Base-by-base conservation (phyloP, 1,140 invertebrate genomes). In the Lerema accius region DNA sequence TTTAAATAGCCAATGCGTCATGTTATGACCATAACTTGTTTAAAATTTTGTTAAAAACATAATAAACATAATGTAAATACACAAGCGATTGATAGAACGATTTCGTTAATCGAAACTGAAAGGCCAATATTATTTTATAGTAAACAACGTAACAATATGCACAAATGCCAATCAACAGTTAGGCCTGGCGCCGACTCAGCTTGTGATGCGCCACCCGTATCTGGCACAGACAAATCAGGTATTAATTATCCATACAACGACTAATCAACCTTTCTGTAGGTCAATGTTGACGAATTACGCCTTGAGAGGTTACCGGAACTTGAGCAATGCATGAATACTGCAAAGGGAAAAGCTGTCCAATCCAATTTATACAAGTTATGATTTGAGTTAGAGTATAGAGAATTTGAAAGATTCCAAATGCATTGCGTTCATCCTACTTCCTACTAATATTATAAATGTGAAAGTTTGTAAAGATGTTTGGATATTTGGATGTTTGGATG, bases 151-250 rank as follows among this genome's bases (percentile, higher is more conserved):
- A 75, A 72, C 68, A 69, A 71, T 66, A 78, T 84, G 79, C 76
- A 72, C 80, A 78, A 87, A 86, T 80, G 79, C 77, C 79, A 76
- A 63, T 73, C 73, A 84, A 88, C 87, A 90, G 87, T 90, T 90
- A 88, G 76, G 60, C 46, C 46, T 69, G 87, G 87, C 87, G 87
- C 85, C 87, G 72, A 51, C 65, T 72, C 71, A 78, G 75, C 67
- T 90, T 86, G 79, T 69, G 77, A 90, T 90, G 84, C 87, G 76
- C 77, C 69, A 51, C 83, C 74, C 83, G 87, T 85, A 88, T 79
- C 73, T 86, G 72, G 83, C 76, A 88, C 87, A 74, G 71, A 84
- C 78, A 76, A 82, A 84, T 87, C 83, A 79, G 76, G 82, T 82
- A 84, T 83, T 90, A 88, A 90, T 90, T 88, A 88, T 78, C 73